Evolutionary conservation across 2,113 vertebrate species (phyloP), one percentile per base, ranked within the genome.

Genomic region (Hydropotes inermis): DNA sequence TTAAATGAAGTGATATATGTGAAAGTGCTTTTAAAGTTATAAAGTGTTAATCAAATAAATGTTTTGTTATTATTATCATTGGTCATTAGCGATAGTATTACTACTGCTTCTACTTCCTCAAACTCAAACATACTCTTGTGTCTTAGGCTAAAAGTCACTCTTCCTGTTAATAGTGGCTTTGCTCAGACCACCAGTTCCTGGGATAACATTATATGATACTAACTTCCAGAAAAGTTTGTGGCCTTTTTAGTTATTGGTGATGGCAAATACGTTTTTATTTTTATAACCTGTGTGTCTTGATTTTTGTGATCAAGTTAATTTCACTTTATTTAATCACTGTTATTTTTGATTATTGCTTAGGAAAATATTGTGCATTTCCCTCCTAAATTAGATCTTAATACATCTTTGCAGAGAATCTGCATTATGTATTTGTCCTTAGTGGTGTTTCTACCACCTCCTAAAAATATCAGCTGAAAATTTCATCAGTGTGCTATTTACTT

Each of bases 301-400:
- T 96, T 95, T 97, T 97, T 96, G 86, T 83, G 67, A 95, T 21
- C 47, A 96, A 96, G 52, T 64, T 89, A 88, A 91, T 95, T 97
- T 95, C 7, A 43, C 50, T 96, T 94, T 55, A 96, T 92, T 43
- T 93, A 50, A 94, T 93, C 45, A 92, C 55, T 90, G 16, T 9
- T 89, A 89, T 93, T 95, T 98, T 96, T 81, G 28, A 60, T 96
- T 81, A 95, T 94, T 85, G 39, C 15, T 52, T 70, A 81, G 55
- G 74, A 39, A 96, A 97, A 84, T 95, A 94, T 7, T 60, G 30
- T 92, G 10, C 33, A 84, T 79, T 95, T 95, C 25, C 67, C 61
- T 88, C 45, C 57, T 83, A 94, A 95, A 47, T 95, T 87, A 88
- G 45, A 78, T 39, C 19, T 86, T 33, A 25, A 2, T 96, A 84